A percentile compares a stretch with the other conserved stretches of the same genome.
Evolutionary conservation across 1,140 invertebrate species (phyloP).

Genomic region (Elysia chlorotica): DNA sequence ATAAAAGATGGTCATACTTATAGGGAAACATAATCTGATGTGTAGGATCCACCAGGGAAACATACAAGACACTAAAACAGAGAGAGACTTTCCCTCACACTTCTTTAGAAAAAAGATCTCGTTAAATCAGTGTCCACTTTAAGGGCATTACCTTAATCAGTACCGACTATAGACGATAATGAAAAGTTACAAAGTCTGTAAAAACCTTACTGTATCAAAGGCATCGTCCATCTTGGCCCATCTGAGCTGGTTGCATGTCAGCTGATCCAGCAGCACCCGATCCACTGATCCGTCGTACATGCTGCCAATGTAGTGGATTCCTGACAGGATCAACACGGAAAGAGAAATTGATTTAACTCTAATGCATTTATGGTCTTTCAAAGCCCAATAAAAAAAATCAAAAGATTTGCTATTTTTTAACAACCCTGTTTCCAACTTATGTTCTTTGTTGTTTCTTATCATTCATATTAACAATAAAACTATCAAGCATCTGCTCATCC

Average conservation of each 20-base stretch:
- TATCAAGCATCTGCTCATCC: too few species aligned
- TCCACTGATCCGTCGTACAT: background rate
- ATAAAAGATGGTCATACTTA: too few species aligned
- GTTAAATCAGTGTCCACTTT: too few species aligned
- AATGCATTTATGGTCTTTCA: too few species aligned
- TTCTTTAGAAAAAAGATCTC: background rate
- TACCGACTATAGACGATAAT: background rate
- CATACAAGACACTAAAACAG: background rate
- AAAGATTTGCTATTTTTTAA: too few species aligned
- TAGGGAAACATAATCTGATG: background rate
- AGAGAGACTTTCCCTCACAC: background rate
- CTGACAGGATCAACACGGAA: background rate
- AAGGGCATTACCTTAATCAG: too few species aligned
- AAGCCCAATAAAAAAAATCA: too few species aligned
- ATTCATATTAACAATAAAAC: too few species aligned
- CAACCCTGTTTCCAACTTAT: too few species aligned
- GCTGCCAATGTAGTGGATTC: background rate
- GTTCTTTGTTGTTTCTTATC: too few species aligned
- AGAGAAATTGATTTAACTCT: too few species aligned
- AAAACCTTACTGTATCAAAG: slow-evolving; percentile 54
- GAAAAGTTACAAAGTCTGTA: background rate
- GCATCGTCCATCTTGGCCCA: slow-evolving; percentile 43
- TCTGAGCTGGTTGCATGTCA: background rate
- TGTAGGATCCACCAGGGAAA: background rate
- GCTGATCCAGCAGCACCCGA: background rate